phyloP scores from a whole-genome alignment of 2,113 vertebrate genomes.

The Hippoglossus stenolepis region DNA sequence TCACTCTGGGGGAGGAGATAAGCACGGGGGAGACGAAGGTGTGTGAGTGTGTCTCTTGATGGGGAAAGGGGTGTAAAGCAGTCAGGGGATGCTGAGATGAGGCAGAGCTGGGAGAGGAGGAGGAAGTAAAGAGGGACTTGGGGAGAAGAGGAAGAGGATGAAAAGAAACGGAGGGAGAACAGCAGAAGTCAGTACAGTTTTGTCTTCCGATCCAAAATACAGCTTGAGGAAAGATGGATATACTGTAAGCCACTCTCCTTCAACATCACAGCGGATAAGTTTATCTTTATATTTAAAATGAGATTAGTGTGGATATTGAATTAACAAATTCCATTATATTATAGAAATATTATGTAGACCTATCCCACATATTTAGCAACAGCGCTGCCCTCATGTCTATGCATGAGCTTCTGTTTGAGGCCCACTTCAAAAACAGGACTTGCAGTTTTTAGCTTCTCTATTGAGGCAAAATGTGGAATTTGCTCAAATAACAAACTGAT shows the following conservation, averaged over 20 bases:
- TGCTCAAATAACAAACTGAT: slow-evolving; percentile 69
- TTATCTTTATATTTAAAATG: slow-evolving; percentile 57
- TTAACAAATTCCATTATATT: slow-evolving; percentile 58
- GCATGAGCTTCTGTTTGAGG: slow-evolving; percentile 63
- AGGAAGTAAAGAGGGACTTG: slow-evolving; percentile 48
- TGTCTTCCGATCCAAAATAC: slow-evolving; percentile 10
- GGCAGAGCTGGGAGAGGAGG: slow-evolving; percentile 40
- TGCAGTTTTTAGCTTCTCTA: slow-evolving; percentile 56
- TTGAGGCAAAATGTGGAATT: slow-evolving; percentile 68
- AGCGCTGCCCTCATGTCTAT: slow-evolving; percentile 53
- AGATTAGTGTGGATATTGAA: slow-evolving; percentile 58
- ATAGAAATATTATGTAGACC: slow-evolving; percentile 48
- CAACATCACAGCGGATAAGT: slow-evolving; percentile 32
- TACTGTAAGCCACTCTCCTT: slow-evolving; percentile 38
- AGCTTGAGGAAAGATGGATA: slow-evolving; percentile 44
- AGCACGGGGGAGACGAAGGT: slow-evolving; percentile 49
- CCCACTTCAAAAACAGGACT: slow-evolving; percentile 57
- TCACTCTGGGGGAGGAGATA: slow-evolving; percentile 71
- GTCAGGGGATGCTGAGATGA: slow-evolving; percentile 41
- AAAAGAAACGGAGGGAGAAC: slow-evolving; percentile 13
- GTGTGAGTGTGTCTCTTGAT: slow-evolving; percentile 13
- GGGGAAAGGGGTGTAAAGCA: slow-evolving; percentile 5
- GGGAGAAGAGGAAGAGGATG: slow-evolving; percentile 27
- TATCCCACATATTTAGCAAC: slow-evolving; percentile 45
- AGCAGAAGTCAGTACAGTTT: slow-evolving; percentile 8